Evolutionary conservation across 2,113 vertebrate species (phyloP), one percentile per base, ranked within the genome.

Genomic region (Paracanthobrama guichenoti): DNA sequence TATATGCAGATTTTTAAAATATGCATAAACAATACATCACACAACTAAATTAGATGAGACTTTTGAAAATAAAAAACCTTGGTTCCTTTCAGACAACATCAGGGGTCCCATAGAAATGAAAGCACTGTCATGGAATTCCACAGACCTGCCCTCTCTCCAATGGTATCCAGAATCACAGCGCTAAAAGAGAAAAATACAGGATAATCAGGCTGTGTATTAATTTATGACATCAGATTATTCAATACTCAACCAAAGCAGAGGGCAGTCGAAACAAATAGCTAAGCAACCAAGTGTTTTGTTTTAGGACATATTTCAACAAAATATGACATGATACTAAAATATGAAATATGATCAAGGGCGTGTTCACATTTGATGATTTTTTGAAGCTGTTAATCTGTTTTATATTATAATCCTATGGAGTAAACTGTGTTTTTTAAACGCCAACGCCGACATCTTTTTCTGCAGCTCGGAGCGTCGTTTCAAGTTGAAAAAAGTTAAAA

Each of bases 101-200:
- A 93, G 71, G 2, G 91, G 92, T 50, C 91, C 91, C 0, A 92
- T 10, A 28, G 92, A 91, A 48, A 93, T 86, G 26, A 46, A 84
- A 35, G 86, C 10, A 14, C 6, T 81, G 42, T 90, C 91, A 16
- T 90, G 86, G n/a, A 72, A 46, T 0, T 48, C 35, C 1, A 81
- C 12, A 3, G 86, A 88, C 39, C 91, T 92, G 10, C 0, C 12
- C 1, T 55, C 53, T 72, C 87, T 75, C 2, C 11, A 59, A 11
- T 89, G 86, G 60, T 87, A 2, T 81, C 81, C 86, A 1, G 86
- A 80, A 31, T 81, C 82, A 79, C 92, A 93, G 11, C 77, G 78
- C 93, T 93, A 86, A 31, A 77, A 22, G 42, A 82, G 76, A 86
- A 64, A 35, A 48, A n/a, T 31, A 10, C 16, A 67, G 6, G 20